Conservation (phyloP, 2,797 vertebrate genomes). For the Helostoma temminkii region DNA sequence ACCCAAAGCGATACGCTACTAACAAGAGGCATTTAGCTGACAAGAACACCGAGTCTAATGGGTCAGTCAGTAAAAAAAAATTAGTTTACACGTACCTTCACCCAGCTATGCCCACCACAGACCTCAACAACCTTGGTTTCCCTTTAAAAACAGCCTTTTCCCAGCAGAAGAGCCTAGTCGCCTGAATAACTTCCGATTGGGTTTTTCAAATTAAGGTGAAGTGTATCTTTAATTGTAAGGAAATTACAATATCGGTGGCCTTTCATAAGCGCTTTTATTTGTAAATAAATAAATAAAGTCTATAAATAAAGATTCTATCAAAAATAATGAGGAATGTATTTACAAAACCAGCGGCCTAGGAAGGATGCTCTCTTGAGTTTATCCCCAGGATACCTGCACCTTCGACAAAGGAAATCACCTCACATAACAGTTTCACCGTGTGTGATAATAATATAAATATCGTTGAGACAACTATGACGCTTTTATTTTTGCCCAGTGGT, state of each 20-base stretch:
- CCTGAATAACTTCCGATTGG: slow-evolving; percentile 29
- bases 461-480: not conserved
- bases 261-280: not conserved
- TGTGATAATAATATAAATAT: not conserved
- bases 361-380: not conserved
- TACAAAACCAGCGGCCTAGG: not conserved
- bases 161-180: slow-evolving; percentile 37
- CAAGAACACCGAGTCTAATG: fast-evolving
- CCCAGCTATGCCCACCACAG: slow-evolving; percentile 58
- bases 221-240: fast-evolving
- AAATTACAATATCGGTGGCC: not conserved
- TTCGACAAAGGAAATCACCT: not conserved
- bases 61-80: not conserved
- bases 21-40: not conserved
- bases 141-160: slow-evolving; percentile 72
- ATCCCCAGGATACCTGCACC: too few species aligned
- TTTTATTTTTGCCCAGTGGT: slow-evolving; percentile 43
- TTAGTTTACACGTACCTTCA: slow-evolving; percentile 64
- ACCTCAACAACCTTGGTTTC: slow-evolving; percentile 80
- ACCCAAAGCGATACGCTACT: slow-evolving; percentile 17
- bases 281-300: too few species aligned
- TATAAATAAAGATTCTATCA: not conserved
- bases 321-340: not conserved
- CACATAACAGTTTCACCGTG: not conserved
- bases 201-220: slow-evolving; percentile 66